Conservation (phyloP, 2,113 vertebrate genomes). For the Hylia prasina region DNA sequence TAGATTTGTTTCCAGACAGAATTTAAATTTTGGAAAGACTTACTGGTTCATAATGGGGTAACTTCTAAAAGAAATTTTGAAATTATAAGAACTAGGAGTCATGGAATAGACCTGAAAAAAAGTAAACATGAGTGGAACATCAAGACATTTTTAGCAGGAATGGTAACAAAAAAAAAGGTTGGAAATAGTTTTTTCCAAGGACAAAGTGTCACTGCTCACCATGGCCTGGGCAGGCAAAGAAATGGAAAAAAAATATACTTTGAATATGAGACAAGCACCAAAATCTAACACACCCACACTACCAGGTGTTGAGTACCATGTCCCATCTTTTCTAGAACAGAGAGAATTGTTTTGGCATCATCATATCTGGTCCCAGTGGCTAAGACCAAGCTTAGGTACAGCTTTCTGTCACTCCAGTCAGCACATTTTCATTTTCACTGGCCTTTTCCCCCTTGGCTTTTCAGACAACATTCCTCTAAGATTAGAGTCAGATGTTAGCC, state of each 20-base stretch:
- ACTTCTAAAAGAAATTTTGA: not conserved
- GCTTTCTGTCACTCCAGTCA: not conserved
- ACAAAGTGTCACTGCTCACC: not conserved
- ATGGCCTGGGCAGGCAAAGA: not conserved
- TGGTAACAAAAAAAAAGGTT: not conserved
- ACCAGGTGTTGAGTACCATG: not conserved
- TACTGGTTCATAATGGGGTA: not conserved
- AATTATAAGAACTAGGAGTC: not conserved
- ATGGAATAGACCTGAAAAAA: not conserved
- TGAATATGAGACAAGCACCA: not conserved
- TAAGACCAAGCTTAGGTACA: not conserved
- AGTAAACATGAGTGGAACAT: not conserved
- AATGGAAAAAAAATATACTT: not conserved
- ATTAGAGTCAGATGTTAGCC: not conserved
- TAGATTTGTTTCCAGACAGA: slow-evolving; percentile 1
- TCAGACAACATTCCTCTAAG: not conserved
- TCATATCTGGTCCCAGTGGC: not conserved
- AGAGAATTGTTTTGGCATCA: not conserved
- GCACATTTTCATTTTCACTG: not conserved
- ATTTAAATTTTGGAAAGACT: not conserved
- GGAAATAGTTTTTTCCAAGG: not conserved
- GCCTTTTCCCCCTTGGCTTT: not conserved
- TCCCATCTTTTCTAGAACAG: not conserved
- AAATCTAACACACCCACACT: not conserved
- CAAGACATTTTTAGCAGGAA: not conserved